Percentiles rank a stretch among this genome's conserved stretches.
Evolutionary conservation across 2,888 invertebrate genomes (phyloP).

Genomic region (Drosophila nigritarsus): DNA sequence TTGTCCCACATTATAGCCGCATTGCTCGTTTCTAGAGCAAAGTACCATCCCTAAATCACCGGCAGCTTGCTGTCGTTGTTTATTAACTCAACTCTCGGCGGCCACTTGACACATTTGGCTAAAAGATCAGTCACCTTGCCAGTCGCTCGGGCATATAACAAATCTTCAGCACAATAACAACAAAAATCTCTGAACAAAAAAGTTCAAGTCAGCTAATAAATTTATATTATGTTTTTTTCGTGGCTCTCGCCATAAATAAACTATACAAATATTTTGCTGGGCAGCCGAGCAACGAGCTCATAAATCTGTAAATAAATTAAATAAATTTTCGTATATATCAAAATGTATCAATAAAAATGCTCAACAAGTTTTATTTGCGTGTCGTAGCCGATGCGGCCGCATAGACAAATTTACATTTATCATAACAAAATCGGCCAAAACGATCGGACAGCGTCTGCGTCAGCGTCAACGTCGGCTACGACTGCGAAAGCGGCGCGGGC

Average conservation of each 20-base stretch:
- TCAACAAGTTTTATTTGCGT: slow-evolving; percentile 74
- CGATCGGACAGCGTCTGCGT: slow-evolving; percentile 37
- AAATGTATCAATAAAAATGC: slow-evolving; percentile 79
- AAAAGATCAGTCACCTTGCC: slow-evolving; percentile 76
- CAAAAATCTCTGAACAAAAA: slow-evolving; percentile 35
- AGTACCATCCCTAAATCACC: slow-evolving; percentile 28
- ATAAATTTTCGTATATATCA: slow-evolving; percentile 76
- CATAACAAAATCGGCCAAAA: slow-evolving; percentile 47
- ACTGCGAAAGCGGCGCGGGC: slow-evolving; percentile 18
- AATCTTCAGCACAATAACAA: slow-evolving; percentile 43
- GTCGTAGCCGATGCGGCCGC: slow-evolving; percentile 28
- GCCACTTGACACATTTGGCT: slow-evolving; percentile 74
- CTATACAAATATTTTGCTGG: slow-evolving; percentile 73
- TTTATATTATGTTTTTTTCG: slow-evolving; percentile 46
- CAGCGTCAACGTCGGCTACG: slow-evolving; percentile 3
- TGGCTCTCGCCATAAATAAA: slow-evolving; percentile 70
- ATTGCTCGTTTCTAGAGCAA: slow-evolving; percentile 3
- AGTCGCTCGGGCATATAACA: slow-evolving; percentile 40
- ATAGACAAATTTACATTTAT: slow-evolving; percentile 66
- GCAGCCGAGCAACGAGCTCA: slow-evolving; percentile 63
- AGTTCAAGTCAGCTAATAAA: slow-evolving; percentile 74
- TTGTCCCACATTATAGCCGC: slow-evolving; percentile 19
- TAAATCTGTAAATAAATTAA: slow-evolving; percentile 78
- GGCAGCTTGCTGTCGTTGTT: slow-evolving; percentile 29
- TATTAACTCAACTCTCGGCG: slow-evolving; percentile 45